Evolutionary conservation across 2,113 vertebrate species (phyloP).

Genomic region (Ginglymostoma cirratum): DNA sequence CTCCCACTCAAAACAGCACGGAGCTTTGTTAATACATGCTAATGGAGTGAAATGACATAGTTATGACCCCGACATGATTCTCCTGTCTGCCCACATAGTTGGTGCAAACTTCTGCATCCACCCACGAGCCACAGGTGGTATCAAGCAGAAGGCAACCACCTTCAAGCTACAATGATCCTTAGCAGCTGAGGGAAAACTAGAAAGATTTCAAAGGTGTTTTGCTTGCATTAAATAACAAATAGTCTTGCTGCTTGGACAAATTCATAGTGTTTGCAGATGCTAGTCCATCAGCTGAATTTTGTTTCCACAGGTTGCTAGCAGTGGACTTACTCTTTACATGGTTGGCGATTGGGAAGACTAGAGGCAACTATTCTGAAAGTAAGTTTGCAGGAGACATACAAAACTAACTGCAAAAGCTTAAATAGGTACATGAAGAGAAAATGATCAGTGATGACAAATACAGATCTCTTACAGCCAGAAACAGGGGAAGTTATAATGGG

Average conservation of each 20-base stretch:
- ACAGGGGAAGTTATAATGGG: too few relatives aligned
- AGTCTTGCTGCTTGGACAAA: background rate
- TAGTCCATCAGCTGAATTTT: background rate
- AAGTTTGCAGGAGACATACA: too few relatives aligned
- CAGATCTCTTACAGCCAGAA: too few relatives aligned
- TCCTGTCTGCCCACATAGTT: background rate
- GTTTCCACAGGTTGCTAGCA: background rate
- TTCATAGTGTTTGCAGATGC: background rate
- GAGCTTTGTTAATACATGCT: background rate
- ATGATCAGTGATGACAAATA: too few relatives aligned
- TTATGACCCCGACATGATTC: background rate
- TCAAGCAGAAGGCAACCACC: background rate
- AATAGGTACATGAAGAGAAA: too few relatives aligned
- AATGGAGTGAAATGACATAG: background rate
- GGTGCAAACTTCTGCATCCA: background rate
- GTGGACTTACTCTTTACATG: too few relatives aligned
- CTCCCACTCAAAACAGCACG: background rate
- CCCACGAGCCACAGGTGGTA: background rate
- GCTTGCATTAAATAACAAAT: background rate
- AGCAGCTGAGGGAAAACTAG: background rate
- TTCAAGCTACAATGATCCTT: background rate
- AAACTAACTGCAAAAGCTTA: too few relatives aligned
- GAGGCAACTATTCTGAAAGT: background rate
- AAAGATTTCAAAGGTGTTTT: background rate
- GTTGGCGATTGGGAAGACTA: too few relatives aligned